Evolutionary conservation across 1,140 invertebrate genomes (phyloP), one percentile per base, ranked within the genome.

Genomic region (Drosophila kurseongensis): DNA sequence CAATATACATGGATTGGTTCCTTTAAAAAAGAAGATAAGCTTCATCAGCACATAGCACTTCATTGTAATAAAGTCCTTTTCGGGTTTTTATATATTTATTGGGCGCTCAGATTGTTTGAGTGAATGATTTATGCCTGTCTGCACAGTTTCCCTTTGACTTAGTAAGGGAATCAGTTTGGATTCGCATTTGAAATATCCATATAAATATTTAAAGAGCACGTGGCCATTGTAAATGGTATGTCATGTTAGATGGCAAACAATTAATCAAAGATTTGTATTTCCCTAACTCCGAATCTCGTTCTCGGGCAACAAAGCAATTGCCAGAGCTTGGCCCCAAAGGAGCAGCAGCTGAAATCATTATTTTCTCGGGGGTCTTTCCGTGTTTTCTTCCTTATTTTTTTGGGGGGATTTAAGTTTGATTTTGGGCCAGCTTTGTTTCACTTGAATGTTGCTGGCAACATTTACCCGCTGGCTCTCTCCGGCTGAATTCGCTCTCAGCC

Each of bases 161-260:
- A 18, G 42, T 47, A 23, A 8, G 29, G 40, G 57, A 69, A 71
- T 71, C 75, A 45, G 75, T 59, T 78, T 48, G 42, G 61, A 47
- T 73, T 78, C 63, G 42, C 51, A 78, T 66, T 51, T 67, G 72
- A 56, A 75, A 58, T 52, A 76, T 61, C 58, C 61, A 50, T 23
- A 88, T 88, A 77, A 88, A 88, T 88, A 88, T 89, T 88, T 89
- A 89, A 88, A 89, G 76, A 83, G 83, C 83, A 83, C 84, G 83
- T 88, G 83, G 83, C 84, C 72, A 76, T 88, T 86, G 83, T 86
- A 86, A 86, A 86, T 86, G 79, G 83, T 86, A 79, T 88, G 83
- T 77, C 83, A 77, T 89, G 83, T 89, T 78, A 67, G 76, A 67
- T 67, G 84, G 67, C 68, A 59, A 75, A 88, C 83, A 88, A 88